Evolutionary conservation across 2,888 invertebrate species (phyloP).

Genomic region (Platyscelio sp.): DNA sequence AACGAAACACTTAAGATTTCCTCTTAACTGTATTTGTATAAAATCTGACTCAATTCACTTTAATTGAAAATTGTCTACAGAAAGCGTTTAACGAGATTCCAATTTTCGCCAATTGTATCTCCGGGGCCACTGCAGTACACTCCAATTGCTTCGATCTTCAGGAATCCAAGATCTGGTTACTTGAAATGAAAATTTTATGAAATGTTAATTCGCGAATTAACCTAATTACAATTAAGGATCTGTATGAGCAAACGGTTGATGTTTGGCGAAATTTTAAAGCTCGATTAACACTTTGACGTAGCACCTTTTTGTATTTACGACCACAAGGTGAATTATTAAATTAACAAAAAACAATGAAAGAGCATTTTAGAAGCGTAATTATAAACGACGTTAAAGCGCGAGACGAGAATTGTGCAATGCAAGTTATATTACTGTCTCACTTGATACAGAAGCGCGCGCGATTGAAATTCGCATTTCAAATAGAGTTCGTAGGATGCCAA

Average conservation of each 20-base stretch:
- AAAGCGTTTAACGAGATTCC: constrained; percentile 1
- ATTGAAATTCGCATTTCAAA: constrained; percentile 8
- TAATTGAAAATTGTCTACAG: too few relatives aligned
- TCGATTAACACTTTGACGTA: constrained; percentile 20
- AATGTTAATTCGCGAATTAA: too few relatives aligned
- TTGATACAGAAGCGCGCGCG: constrained; percentile 27
- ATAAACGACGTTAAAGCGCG: constrained; percentile 24
- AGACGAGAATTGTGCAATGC: constrained; percentile 40
- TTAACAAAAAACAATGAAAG: too few relatives aligned
- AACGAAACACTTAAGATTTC: too few relatives aligned
- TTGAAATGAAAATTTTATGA: constrained; percentile 41
- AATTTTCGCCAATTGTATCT: background rate
- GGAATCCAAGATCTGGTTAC: constrained; percentile 37
- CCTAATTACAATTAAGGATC: too few relatives aligned
- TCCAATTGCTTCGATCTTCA: too few relatives aligned
- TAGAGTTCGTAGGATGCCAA: constrained; percentile 3
- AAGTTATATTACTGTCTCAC: constrained; percentile 35
- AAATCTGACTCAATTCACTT: too few relatives aligned
- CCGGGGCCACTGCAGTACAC: constrained; percentile 22
- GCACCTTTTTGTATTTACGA: too few relatives aligned
- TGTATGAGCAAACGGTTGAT: too few relatives aligned
- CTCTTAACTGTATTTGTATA: too few relatives aligned
- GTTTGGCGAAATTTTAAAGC: constrained; percentile 51
- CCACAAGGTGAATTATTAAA: too few relatives aligned
- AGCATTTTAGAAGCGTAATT: too few relatives aligned